Evolutionary conservation across 2,888 invertebrate genomes (phyloP).

Genomic region (Leucophenga maculata): DNA sequence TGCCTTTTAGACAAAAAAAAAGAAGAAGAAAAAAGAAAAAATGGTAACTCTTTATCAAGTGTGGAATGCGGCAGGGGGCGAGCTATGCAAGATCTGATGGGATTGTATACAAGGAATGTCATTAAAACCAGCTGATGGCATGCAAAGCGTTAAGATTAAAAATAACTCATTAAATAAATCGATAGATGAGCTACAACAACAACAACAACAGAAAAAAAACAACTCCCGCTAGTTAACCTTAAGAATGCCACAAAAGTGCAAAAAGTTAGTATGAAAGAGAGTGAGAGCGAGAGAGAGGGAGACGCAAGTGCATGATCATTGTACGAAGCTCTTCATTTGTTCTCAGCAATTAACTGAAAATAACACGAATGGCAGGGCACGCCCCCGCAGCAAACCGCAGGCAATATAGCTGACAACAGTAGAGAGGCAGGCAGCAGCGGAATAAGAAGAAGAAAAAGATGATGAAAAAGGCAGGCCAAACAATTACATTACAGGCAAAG

Average conservation of each 20-base stretch:
- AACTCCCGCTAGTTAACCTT: constrained; percentile 55
- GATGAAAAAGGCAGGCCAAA: background rate
- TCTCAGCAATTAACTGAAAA: constrained; percentile 64
- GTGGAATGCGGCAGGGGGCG: too few relatives aligned
- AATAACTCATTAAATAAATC: constrained; percentile 20
- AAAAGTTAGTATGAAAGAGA: too few relatives aligned
- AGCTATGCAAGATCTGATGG: constrained; percentile 30
- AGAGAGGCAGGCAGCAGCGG: background rate
- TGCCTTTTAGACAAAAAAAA: background rate
- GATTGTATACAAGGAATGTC: constrained; percentile 12
- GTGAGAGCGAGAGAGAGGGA: too few relatives aligned
- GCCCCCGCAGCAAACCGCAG: constrained; percentile 41
- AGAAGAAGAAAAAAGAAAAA: too few relatives aligned
- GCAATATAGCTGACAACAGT: background rate
- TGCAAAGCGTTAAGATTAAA: constrained; percentile 35
- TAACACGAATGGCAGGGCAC: constrained; percentile 65
- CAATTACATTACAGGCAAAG: background rate
- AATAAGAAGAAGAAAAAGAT: background rate
- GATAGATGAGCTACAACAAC: constrained; percentile 45
- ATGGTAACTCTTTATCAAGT: too few relatives aligned
- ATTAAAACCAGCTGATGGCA: constrained; percentile 34
- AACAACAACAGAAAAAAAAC: constrained; percentile 56
- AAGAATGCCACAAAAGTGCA: constrained; percentile 57
- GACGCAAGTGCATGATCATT: too few relatives aligned
- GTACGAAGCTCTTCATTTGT: constrained; percentile 47